These are phyloP conservation scores for Zele albiditarsus DNA, from an alignment of 2,888 invertebrate species.

Conservation along the genomic window DNA sequence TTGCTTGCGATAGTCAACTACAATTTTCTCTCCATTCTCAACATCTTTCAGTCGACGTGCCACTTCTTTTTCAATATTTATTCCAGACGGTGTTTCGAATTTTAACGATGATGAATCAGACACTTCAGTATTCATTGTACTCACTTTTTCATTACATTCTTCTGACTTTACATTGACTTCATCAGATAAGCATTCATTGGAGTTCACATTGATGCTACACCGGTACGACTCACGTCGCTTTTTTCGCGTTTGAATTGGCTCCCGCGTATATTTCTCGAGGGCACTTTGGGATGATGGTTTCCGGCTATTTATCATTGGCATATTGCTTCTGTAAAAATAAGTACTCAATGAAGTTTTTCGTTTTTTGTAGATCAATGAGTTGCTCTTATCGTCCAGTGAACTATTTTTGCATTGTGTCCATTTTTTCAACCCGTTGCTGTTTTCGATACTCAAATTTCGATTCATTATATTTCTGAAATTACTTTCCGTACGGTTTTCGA, in stretches of 20 bases:
- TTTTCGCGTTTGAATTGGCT: constrained; percentile 32
- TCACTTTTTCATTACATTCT: constrained; percentile 57
- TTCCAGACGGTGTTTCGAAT: neutral
- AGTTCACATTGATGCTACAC: constrained; percentile 32
- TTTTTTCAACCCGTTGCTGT: constrained; percentile 26
- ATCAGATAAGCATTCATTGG: constrained; percentile 45
- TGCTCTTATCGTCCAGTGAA: constrained; percentile 58
- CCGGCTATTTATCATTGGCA: constrained; percentile 35
- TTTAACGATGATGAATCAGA: neutral
- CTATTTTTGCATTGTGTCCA: constrained; percentile 52
- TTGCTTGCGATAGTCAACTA: neutral
- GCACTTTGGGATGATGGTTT: constrained; percentile 60
- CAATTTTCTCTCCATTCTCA: constrained; percentile 14
- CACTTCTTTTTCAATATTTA: neutral
- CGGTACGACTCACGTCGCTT: constrained; percentile 32
- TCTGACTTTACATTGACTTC: constrained; percentile 57
- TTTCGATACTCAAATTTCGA: constrained; percentile 26
- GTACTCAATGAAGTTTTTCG: constrained; percentile 58
- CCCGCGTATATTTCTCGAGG: constrained; percentile 48
- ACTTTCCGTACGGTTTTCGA: neutral
- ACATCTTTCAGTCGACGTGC: neutral
- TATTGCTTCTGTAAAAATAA: constrained; percentile 27
- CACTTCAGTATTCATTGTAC: constrained; percentile 50
- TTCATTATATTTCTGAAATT: constrained; percentile 25
- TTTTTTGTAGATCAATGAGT: neutral